These are phyloP conservation scores for Fulmarus glacialis DNA, from an alignment of 2,113 vertebrate genomes.

Conservation along the genomic window DNA sequence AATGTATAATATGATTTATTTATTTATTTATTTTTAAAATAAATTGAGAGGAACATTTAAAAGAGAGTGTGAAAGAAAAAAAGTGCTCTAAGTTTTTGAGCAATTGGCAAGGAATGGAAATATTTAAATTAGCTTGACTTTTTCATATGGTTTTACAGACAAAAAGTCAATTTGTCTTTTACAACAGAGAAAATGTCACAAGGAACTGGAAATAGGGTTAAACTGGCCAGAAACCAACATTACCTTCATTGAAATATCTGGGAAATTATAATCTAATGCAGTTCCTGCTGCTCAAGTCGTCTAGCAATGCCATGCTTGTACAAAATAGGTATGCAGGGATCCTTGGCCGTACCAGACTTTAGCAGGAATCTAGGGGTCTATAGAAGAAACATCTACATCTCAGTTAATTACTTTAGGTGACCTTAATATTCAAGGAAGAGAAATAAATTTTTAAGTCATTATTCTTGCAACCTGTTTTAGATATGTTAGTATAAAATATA, in stretches of 20 bases:
- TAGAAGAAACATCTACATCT: background rate
- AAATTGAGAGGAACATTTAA: background rate
- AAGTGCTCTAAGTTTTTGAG: background rate
- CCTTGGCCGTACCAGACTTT: background rate
- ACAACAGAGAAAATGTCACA: background rate
- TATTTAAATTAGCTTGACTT: background rate
- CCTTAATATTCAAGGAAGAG: background rate
- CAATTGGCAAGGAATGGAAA: background rate
- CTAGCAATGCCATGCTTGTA: background rate
- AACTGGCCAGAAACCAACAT: background rate
- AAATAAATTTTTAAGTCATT: background rate
- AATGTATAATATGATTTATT: background rate
- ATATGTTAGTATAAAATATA: background rate
- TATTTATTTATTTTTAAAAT: background rate
- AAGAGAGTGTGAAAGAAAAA: background rate
- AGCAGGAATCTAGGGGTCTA: background rate
- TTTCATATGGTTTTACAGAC: background rate
- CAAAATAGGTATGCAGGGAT: background rate
- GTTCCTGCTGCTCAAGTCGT: background rate
- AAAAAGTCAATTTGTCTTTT: background rate
- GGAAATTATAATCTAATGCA: background rate
- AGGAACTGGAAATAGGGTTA: background rate
- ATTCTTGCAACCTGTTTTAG: background rate
- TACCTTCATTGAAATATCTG: background rate
- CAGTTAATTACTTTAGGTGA: background rate